phyloP scores from a whole-genome alignment of 2,888 invertebrate genomes.

The Anticlea derivata region DNA sequence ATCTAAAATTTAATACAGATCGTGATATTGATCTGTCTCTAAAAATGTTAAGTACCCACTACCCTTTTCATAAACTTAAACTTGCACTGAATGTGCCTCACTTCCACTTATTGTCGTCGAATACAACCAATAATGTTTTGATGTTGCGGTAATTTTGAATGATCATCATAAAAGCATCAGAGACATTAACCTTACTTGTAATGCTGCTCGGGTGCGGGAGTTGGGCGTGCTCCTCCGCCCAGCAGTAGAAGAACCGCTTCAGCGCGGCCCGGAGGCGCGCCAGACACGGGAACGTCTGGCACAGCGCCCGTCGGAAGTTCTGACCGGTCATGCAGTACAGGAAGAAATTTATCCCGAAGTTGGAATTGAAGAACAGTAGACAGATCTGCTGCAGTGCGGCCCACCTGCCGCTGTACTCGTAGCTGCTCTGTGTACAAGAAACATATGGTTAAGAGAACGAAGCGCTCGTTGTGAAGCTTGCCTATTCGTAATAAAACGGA shows the following conservation, averaged over 20 bases:
- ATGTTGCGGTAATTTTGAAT: neutral
- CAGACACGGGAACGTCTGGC: constrained; percentile 51
- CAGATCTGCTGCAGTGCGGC: constrained; percentile 86
- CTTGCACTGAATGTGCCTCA: neutral
- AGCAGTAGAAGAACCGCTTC: neutral
- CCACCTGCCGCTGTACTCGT: constrained; percentile 67
- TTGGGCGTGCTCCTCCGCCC: constrained; percentile 24
- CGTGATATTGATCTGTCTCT: too few species aligned
- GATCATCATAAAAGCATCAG: constrained; percentile 5
- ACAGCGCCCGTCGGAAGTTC: constrained; percentile 88
- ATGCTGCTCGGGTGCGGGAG: constrained; percentile 37
- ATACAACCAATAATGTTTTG: neutral
- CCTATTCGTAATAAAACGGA: too few species aligned
- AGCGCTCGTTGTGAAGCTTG: too few species aligned
- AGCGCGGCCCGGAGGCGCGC: neutral
- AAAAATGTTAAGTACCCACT: too few species aligned
- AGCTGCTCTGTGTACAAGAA: constrained; percentile 42
- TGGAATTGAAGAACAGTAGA: constrained; percentile 89
- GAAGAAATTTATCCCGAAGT: constrained; percentile 93
- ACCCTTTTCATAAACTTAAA: too few species aligned
- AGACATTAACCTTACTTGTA: constrained; percentile 11
- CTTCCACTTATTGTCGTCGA: neutral
- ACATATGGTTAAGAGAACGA: too few species aligned
- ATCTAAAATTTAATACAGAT: too few species aligned
- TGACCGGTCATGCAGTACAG: constrained; percentile 92